Conservation (phyloP, 2,888 invertebrate species). For the Archips xylosteana region DNA sequence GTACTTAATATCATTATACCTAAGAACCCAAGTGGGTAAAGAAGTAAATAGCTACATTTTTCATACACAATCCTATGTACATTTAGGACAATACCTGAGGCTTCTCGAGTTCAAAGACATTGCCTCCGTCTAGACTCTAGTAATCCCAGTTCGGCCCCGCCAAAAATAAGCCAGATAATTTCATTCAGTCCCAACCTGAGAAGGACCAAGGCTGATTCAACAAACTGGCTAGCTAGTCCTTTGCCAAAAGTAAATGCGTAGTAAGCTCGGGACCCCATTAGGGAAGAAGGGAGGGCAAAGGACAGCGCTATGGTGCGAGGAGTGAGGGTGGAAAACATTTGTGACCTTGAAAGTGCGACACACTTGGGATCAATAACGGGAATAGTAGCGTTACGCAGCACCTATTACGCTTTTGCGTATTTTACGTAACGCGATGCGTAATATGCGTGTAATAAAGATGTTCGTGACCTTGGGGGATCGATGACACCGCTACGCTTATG, state of each 20-base stretch:
- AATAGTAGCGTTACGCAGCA: conserved; percentile 32
- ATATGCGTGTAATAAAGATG: conserved; percentile 10
- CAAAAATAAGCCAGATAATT: neutral
- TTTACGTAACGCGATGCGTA: conserved; percentile 35
- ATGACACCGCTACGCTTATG: conserved; percentile 6
- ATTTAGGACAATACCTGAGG: neutral
- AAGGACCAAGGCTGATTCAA: conserved; percentile 19
- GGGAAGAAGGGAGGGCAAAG: conserved; percentile 46
- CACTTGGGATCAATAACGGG: conserved; percentile 63
- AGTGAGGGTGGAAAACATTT: conserved; percentile 62
- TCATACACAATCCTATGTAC: neutral
- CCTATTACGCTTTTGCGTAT: conserved; percentile 34
- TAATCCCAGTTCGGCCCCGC: neutral
- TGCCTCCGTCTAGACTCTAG: conserved; percentile 6
- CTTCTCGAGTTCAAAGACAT: conserved; percentile 8
- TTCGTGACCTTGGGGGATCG: conserved; percentile 21
- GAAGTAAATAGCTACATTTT: neutral
- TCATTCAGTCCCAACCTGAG: conserved; percentile 3
- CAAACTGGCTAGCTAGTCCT: conserved; percentile 20
- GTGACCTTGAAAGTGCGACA: conserved; percentile 69
- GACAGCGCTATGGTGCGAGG: conserved; percentile 51
- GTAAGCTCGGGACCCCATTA: conserved; percentile 17
- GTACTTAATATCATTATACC: too few relatives aligned
- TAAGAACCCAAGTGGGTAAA: too few relatives aligned
- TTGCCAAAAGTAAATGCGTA: conserved; percentile 42